Percentiles rank a stretch among this genome's conserved stretches.
phyloP scores from a whole-genome alignment of 2,888 invertebrate genomes.

The Acleris sparsana region DNA sequence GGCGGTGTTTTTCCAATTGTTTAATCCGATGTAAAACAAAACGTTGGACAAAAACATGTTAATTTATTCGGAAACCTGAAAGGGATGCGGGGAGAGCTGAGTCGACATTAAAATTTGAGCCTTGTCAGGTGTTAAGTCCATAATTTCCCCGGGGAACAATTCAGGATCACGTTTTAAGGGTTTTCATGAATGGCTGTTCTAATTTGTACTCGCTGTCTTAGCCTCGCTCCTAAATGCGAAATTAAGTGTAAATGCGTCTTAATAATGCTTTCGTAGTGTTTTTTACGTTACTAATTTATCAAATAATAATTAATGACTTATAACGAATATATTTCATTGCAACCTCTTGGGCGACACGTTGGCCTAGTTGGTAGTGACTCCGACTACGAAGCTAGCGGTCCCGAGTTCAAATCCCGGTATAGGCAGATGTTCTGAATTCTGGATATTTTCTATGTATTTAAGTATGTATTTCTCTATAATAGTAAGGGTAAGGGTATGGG shows the following conservation, averaged over 20 bases:
- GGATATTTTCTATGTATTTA: no score
- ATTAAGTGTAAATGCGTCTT: neutral
- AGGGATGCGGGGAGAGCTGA: constrained; percentile 55
- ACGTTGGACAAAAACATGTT: constrained; percentile 64
- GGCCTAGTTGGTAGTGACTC: no score
- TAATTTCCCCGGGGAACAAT: constrained; percentile 81
- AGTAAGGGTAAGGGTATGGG: no score
- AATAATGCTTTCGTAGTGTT: neutral
- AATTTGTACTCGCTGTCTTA: constrained; percentile 65
- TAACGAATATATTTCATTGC: no score
- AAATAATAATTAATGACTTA: no score
- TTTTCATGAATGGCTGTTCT: constrained; percentile 73
- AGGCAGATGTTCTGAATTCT: no score
- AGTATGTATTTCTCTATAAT: no score
- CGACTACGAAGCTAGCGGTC: no score
- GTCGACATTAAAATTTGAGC: constrained; percentile 80
- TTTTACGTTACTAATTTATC: neutral
- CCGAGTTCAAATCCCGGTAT: no score
- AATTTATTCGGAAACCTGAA: constrained; percentile 73
- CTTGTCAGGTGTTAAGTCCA: constrained; percentile 82
- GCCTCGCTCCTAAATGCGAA: constrained; percentile 41
- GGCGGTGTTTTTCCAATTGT: constrained; percentile 2
- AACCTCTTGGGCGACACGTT: no score
- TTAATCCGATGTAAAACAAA: constrained; percentile 32
- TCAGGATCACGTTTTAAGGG: constrained; percentile 78